Evolutionary conservation across 2,113 vertebrate genomes (phyloP), one percentile per base, ranked within the genome.

Genomic region (Scolopax mira): DNA sequence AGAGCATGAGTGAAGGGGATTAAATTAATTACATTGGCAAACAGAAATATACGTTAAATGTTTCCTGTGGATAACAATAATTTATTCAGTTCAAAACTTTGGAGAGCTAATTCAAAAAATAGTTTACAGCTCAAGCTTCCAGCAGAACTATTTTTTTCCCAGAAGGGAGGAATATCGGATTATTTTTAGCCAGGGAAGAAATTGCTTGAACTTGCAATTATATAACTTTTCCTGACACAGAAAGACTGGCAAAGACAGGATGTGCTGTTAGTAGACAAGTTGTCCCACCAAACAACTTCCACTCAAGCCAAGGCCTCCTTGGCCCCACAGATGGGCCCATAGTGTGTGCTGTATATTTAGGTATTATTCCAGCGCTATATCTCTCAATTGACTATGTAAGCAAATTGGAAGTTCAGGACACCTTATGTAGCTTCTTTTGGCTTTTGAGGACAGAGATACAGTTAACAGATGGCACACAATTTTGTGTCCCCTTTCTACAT

Each of bases 61-160:
- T 89, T 91, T 88, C 52, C 85, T 44, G 69, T 75, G 64, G 57
- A 84, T 83, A 95, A 88, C 72, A 94, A 35, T 70, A 66, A 93
- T 75, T 90, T 83, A 87, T 89, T 95, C 52, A 9, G 6, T 37
- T 85, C 39, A 67, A 75, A 93, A 93, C 75, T 85, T 81, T 0
- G 11, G 48, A 81, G 65, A 77, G 21, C 15, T 88, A 72, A 79
- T 83, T 90, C 72, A 86, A 86, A 84, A 28, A 64, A 35, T 25
- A 46, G 10, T 46, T 84, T 54, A 89, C 65, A 52, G 37, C 0
- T 3, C 51, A 70, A 86, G 35, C 58, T 92, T 92, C 49, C 70
- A 91, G 51, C 42, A 51, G 65, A 62, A 89, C 7, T 67, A 1
- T 33, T 79, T 85, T 85, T 72, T 84, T 17, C 60, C 69, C 44